phyloP scores from a whole-genome alignment of 1,140 invertebrate species.

The Trachelipus rathkii region DNA sequence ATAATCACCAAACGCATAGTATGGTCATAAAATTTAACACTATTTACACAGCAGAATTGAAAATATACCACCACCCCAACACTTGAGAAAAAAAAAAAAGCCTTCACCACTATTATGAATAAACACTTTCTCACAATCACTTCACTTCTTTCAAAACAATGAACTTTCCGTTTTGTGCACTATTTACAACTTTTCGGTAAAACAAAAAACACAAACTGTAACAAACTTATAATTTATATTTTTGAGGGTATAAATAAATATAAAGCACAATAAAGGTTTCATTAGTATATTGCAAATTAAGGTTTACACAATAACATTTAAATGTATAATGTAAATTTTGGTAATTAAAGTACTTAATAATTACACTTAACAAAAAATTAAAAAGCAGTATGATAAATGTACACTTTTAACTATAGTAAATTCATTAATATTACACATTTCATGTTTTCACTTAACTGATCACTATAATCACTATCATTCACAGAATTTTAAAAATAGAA shows the following conservation, averaged over 20 bases:
- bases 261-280: background rate
- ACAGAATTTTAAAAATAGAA: background rate
- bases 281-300: conserved; percentile 12
- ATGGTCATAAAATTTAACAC: too few species aligned
- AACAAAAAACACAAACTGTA: background rate
- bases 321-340: background rate
- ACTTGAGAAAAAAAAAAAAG: background rate
- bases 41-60: too few species aligned
- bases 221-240: background rate
- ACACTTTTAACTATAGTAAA: background rate
- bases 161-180: background rate
- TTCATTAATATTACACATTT: background rate
- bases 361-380: background rate
- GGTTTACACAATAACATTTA: background rate
- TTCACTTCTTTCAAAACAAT: conserved; percentile 1
- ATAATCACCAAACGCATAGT: too few species aligned
- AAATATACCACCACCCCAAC: background rate
- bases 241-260: background rate
- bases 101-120: background rate
- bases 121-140: conserved; percentile 6
- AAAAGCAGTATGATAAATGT: background rate
- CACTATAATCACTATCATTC: background rate
- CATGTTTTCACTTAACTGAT: background rate
- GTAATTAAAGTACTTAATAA: background rate
- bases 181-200: background rate